phyloP scores from a whole-genome alignment of 2,797 vertebrate species.

The Thunnus albacares region DNA sequence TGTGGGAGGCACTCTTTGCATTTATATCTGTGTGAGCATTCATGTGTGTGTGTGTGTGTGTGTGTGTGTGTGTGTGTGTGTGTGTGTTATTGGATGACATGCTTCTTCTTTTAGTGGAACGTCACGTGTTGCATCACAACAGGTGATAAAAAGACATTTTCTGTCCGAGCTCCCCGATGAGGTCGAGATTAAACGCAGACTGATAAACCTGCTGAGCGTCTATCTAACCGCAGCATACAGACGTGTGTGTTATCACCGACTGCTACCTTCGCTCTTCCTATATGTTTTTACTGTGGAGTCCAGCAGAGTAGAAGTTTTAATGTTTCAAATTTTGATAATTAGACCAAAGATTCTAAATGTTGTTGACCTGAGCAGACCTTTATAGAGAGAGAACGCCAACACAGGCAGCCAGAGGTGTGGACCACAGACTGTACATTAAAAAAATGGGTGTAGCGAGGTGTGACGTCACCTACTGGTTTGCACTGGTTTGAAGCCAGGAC shows the following conservation, averaged over 20 bases:
- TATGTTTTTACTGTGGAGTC: not conserved
- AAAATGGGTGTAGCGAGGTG: too few species aligned
- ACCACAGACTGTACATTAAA: not conserved
- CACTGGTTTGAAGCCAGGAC: too few species aligned
- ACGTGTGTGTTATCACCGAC: too few species aligned
- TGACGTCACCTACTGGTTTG: too few species aligned
- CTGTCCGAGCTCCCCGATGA: constrained; percentile 34
- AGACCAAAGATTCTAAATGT: not conserved
- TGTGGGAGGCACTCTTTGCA: constrained; percentile 28
- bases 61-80: not conserved
- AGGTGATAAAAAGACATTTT: constrained; percentile 37
- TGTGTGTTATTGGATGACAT: not conserved
- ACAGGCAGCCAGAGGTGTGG: not conserved
- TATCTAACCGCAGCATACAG: not conserved
- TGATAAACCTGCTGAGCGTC: constrained; percentile 29
- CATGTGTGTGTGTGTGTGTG: constrained; percentile 14
- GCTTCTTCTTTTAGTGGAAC: constrained; percentile 8
- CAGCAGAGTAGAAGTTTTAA: not conserved
- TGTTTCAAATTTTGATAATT: not conserved
- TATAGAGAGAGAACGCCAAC: not conserved
- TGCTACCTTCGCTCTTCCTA: too few species aligned
- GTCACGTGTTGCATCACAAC: constrained; percentile 30
- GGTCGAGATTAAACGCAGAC: constrained; percentile 44
- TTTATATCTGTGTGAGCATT: constrained; percentile 18
- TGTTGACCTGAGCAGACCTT: not conserved